phyloP scores from a whole-genome alignment of 2,888 invertebrate genomes.

The Macropis europaea region DNA sequence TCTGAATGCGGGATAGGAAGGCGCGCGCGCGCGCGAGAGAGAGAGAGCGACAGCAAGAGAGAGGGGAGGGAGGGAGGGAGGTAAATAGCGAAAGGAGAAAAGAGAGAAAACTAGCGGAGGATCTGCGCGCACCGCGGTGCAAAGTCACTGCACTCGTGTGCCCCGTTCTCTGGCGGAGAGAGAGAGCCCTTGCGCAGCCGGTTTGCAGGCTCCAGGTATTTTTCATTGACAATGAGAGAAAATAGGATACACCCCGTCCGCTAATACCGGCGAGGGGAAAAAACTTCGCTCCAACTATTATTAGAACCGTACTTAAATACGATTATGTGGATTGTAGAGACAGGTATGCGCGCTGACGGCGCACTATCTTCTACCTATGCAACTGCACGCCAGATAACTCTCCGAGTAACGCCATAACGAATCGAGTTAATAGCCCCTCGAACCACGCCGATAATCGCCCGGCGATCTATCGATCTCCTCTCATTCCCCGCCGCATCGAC shows the following conservation, averaged over 20 bases:
- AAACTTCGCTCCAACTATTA: constrained; percentile 48
- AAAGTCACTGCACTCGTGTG: constrained; percentile 61
- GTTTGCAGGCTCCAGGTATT: constrained; percentile 50
- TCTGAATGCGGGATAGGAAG: constrained; percentile 48
- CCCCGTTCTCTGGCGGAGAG: constrained; percentile 37
- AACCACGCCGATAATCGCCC: constrained; percentile 22
- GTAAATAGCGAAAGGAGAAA: constrained; percentile 48
- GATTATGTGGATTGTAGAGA: constrained; percentile 48
- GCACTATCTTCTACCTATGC: constrained; percentile 20
- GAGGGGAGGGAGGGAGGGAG: constrained; percentile 8
- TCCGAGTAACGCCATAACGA: constrained; percentile 34
- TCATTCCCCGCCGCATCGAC: neutral
- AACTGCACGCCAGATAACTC: constrained; percentile 23
- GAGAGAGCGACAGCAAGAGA: neutral
- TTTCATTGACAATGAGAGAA: constrained; percentile 59
- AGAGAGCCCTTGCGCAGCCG: constrained; percentile 36
- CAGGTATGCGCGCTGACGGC: constrained; percentile 32
- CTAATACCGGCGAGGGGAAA: constrained; percentile 51
- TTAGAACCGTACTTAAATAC: constrained; percentile 55
- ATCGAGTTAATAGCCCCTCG: constrained; percentile 38
- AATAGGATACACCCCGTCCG: constrained; percentile 40
- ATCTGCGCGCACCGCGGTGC: constrained; percentile 36
- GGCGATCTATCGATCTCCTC: constrained; percentile 32
- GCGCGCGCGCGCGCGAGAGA: too few species aligned
- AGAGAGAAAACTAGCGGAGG: constrained; percentile 40